Evolutionary conservation across 37 sponge, comb jelly and placozoan species (phyloP).

Genomic region (Halichondria panicea): DNA sequence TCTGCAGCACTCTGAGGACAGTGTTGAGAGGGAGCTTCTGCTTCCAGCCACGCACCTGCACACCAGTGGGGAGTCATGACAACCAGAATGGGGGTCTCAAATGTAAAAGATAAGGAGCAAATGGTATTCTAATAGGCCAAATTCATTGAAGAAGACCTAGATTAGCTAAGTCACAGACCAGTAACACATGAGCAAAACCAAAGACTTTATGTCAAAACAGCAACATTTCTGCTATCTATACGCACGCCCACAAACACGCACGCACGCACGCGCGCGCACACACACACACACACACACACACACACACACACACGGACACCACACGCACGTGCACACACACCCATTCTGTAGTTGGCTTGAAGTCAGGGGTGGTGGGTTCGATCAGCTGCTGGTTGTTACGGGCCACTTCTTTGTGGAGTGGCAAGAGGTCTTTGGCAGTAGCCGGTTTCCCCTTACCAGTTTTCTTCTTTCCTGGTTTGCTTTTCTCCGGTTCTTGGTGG

Average conservation of each 20-base stretch:
- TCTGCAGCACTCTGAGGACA: constrained; percentile 84
- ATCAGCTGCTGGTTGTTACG: constrained; percentile 46
- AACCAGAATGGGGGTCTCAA: neutral
- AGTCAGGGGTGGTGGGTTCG: constrained; percentile 69
- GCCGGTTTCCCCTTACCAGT: constrained; percentile 8
- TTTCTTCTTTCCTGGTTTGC: constrained; percentile 11
- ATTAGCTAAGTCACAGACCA: too few relatives aligned
- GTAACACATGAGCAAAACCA: too few relatives aligned
- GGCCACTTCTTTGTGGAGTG: constrained; percentile 57
- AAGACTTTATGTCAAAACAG: too few relatives aligned
- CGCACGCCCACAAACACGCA: too few relatives aligned
- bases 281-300: too few relatives aligned
- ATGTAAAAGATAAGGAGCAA: too few relatives aligned
- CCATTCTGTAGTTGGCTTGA: constrained; percentile 85
- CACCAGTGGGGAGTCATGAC: neutral
- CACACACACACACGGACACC: neutral
- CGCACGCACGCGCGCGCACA: too few relatives aligned
- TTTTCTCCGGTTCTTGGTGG: too few relatives aligned
- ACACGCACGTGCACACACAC: constrained; percentile 31
- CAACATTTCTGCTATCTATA: too few relatives aligned
- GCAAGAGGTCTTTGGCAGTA: constrained; percentile 24
- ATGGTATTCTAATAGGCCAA: too few relatives aligned
- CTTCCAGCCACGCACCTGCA: constrained; percentile 44
- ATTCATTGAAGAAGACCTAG: too few relatives aligned
- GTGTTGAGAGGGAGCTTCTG: constrained; percentile 92